phyloP scores from a whole-genome alignment of 2,888 invertebrate genomes.

The Drepana falcataria region DNA sequence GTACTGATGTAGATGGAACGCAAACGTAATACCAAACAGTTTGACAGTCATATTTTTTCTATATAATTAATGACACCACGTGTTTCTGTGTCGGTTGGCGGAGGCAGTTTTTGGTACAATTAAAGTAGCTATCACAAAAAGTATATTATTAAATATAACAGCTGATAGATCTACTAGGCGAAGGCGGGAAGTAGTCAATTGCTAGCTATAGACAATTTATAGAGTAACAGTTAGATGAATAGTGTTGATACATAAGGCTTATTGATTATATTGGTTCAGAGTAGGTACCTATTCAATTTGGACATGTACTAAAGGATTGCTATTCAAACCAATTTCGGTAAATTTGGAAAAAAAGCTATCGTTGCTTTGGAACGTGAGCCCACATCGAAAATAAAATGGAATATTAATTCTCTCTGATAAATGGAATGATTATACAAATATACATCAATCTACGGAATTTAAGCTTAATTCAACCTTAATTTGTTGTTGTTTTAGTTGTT shows the following conservation, averaged over 20 bases:
- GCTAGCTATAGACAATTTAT: slow-evolving; percentile 72
- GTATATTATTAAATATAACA: slow-evolving; percentile 57
- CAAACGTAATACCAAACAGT: slow-evolving; percentile 50
- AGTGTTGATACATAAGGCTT: slow-evolving; percentile 63
- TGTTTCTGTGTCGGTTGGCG: slow-evolving; percentile 41
- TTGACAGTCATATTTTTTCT: slow-evolving; percentile 70
- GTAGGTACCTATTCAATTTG: slow-evolving; percentile 40
- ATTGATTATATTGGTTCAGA: slow-evolving; percentile 47
- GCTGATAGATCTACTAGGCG: slow-evolving; percentile 71
- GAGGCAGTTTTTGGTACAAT: slow-evolving; percentile 63
- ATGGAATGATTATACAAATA: too few species aligned
- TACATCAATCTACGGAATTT: too few species aligned
- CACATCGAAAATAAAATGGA: too few species aligned
- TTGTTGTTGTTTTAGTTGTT: too few species aligned
- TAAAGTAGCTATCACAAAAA: slow-evolving; percentile 62
- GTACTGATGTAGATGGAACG: slow-evolving; percentile 73
- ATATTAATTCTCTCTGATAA: too few species aligned
- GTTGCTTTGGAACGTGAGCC: too few species aligned
- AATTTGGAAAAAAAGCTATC: background rate
- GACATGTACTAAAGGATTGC: slow-evolving; percentile 27
- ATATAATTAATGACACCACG: slow-evolving; percentile 52
- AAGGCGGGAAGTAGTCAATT: slow-evolving; percentile 72
- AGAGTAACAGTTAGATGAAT: slow-evolving; percentile 49
- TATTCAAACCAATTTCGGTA: background rate
- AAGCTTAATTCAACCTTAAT: too few species aligned